Base-by-base conservation (phyloP, 2,888 invertebrate species). In the Thymelicus acteon region DNA sequence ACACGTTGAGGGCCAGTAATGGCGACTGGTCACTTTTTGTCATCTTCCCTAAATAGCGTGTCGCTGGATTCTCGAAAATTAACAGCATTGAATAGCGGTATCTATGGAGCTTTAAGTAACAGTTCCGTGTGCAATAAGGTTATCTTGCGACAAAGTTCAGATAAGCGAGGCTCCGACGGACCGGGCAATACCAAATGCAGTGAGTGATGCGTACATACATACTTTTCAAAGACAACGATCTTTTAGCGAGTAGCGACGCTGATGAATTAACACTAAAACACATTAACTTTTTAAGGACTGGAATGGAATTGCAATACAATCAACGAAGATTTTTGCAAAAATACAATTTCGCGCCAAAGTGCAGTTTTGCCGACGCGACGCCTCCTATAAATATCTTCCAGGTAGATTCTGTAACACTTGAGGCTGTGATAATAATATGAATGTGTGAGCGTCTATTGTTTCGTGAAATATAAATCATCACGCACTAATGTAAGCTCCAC, bases 401-500 rank as follows among this genome's bases (percentile, higher is more conserved):
- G 65, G 52, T 24, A 71, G 8, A 58, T 19, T 19, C 48, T 62
- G 40, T 57, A 49, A 57, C 60, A 62, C 58, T 64, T 39, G 60
- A 72, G 63, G 65, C 15, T 48, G 5, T 48, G 49, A 62, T 67
- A 31, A 31, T 31, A 31, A 31, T 31, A 73, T 69, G 71, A 74
- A 75, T 72, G 73, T 74, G 77, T 78, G 75, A 74, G 65, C 75
- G 72, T 72, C 77, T 72, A 75, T 80, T 78, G 78, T 78, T 74
- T 67, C 67, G 73, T 76, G 74, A 76, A 81, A 81, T 79, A 83
- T 84, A 85, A 84, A 83, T 81, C 79, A 77, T 74, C 69, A 75
- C 72, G 76, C 77, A 76, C 74, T 78, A 80, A 79, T 76, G 75
- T 74, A 68, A 69, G 69, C 68, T 37, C 40, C 78, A 75, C 77